Evolutionary conservation across 2,888 invertebrate genomes (phyloP).

Genomic region (Maniola hyperantus): DNA sequence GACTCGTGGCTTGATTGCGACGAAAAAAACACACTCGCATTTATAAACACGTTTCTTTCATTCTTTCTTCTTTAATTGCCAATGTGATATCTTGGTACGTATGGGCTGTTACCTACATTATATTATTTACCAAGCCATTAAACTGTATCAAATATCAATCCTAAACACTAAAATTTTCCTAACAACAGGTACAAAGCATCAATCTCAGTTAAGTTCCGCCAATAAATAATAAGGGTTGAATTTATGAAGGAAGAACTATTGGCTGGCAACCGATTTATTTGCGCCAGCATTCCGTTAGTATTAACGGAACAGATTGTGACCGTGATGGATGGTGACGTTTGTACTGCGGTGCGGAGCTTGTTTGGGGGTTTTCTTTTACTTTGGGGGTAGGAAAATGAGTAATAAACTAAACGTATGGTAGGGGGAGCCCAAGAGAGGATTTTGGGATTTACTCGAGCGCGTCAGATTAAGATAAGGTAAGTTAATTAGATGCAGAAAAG

Average conservation of each 20-base stretch:
- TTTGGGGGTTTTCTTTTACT: constrained; percentile 21
- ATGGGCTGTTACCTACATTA: no score
- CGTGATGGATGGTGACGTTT: constrained; percentile 39
- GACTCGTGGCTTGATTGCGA: no score
- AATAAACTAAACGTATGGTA: background rate
- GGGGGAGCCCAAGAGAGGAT: no score
- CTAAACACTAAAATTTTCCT: background rate
- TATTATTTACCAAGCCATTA: no score
- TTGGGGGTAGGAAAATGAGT: background rate
- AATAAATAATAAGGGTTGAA: constrained; percentile 36
- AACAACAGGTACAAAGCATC: constrained; percentile 27
- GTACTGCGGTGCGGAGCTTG: constrained; percentile 19
- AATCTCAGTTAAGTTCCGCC: constrained; percentile 27
- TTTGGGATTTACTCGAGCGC: no score
- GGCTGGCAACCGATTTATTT: constrained; percentile 41
- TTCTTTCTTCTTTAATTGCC: no score
- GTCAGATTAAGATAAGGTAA: no score
- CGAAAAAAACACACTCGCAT: no score
- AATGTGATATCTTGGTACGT: no score
- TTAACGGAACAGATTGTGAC: constrained; percentile 37
- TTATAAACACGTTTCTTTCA: no score
- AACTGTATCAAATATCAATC: background rate
- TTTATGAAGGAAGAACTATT: constrained; percentile 39
- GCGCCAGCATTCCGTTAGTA: constrained; percentile 38
- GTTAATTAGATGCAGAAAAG: no score